Base-by-base conservation (phyloP, 2,888 invertebrate genomes). In the Dicranocentrus wangi region DNA sequence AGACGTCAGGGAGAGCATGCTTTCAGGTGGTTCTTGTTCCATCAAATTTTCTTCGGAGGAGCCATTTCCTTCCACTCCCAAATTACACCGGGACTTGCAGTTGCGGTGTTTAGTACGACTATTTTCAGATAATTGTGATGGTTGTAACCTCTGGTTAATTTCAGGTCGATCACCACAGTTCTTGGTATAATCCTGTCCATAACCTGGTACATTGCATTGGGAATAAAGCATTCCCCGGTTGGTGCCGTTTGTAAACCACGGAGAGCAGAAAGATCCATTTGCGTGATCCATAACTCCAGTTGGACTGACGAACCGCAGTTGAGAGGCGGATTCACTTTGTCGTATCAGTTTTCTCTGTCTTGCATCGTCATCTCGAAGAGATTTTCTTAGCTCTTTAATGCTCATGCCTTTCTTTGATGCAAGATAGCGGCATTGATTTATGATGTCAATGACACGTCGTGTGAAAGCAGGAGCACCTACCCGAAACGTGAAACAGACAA, bases 331-430 rank as follows among this genome's bases (percentile, higher is more conserved):
- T 10, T 63, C 47, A 15, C 15, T n/a, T 61, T 65, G 47, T 2
- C 73, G 51, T 39, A 65, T 21, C 17, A 65, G 2, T 39, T 73
- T 28, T 25, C 73, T 27, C n/a, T 73, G 73, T 2, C 23, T 27
- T 19, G 63, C 73, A n/a, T 83, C 84, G 55, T 85, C 84, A 42
- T 82, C 75, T 15, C 77, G 73, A 21, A 85, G 63, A 21, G 68
- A 71, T 53, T 66, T 53, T 17, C 79, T 51, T 1, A 85, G 55
- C 19, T 83, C 76, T 32, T 71, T 81, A 17, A 84, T 21, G 51
- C 55, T 72, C 80, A 84, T 83, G 8, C 84, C 85, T 43, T 72
- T 69, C 42, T 84, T 83, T 2, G 84, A 78, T 13, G 82, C 79
- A 0, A 85, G 55, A 60, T 85, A 85, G 21, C 65, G 32, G 66